Evolutionary conservation across 2,113 vertebrate species (phyloP), one percentile per base, ranked within the genome.

Genomic region (Melanerpes aurifrons): DNA sequence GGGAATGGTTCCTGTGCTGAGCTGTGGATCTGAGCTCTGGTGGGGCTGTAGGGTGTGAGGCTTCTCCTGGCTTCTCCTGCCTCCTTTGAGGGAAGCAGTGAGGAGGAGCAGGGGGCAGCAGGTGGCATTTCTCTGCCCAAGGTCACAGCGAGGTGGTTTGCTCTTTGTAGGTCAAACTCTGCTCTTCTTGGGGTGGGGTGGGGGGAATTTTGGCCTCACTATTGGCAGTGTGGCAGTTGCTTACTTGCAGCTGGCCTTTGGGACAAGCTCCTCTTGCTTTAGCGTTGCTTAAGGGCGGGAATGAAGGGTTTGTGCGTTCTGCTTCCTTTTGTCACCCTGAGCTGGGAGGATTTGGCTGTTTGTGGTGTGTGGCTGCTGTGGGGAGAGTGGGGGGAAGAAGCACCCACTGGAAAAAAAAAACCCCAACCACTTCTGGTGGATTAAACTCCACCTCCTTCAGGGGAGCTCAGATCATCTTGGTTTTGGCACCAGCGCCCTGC

Each of bases 401-500:
- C 71, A 79, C n/a, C 69, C 0, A 0, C 79, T 90, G 77, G 37
- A 37, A 31, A 89, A 90, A 35, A 37, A 40, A 40, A 40, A 10
- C 10, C 40, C 35, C 35, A 35, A 35, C 35, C 2, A 1, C 24
- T 78, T 37, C 40, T 47, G 75, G 76, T 1, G 19, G 86, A 63
- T 92, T 66, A 76, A 95, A 96, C 73, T 48, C 43, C 53, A 47
- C 29, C 93, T 90, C 6, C 0, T 67, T 66, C 73, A 63, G 62
- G 86, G n/a, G 15, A 73, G 75, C 70, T 92, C 86, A 79, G 92
- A 92, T 96, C 92, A 89, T 68, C 87, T 92, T 82, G 82, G 82
- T 94, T 96, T 94, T 95, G 95, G 95, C 94, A 93, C 86, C 95
- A 76, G 86, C 58, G 15, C 70, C 58, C 95, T 92, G 94, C 95